These are phyloP conservation scores for Meliscaeva auricollis DNA, from an alignment of 2,888 invertebrate species.

Conservation along the genomic window DNA sequence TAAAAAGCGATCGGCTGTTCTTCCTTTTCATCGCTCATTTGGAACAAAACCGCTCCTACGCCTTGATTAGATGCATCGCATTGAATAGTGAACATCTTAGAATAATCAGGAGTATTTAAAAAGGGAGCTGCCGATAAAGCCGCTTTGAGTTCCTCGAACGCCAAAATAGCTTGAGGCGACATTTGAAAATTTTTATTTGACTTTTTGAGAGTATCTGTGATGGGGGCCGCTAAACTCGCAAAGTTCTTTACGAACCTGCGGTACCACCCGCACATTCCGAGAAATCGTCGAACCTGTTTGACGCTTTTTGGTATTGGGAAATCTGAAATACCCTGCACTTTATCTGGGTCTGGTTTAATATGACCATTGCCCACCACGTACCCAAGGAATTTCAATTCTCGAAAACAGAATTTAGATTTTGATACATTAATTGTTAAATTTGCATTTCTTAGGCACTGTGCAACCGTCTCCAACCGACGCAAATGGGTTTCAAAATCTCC, in stretches of 20 bases:
- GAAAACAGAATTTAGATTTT: slow-evolving; percentile 53
- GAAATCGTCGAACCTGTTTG: slow-evolving; percentile 76
- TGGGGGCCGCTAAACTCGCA: slow-evolving; percentile 38
- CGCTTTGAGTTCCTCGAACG: slow-evolving; percentile 36
- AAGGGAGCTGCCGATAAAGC: slow-evolving; percentile 43
- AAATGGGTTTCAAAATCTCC: slow-evolving; percentile 53
- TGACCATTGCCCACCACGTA: slow-evolving; percentile 49
- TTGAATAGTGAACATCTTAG: slow-evolving; percentile 22
- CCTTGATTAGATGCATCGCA: no score
- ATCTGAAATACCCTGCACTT: slow-evolving; percentile 23
- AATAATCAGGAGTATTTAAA: slow-evolving; percentile 48
- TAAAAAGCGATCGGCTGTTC: slow-evolving; percentile 58
- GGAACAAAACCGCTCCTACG: no score
- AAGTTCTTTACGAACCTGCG: slow-evolving; percentile 35
- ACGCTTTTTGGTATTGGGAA: slow-evolving; percentile 28
- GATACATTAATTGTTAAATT: slow-evolving; percentile 57
- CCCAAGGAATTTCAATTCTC: slow-evolving; percentile 37
- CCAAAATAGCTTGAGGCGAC: slow-evolving; percentile 1
- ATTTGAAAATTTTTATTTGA: neutral
- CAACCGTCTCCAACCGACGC: slow-evolving; percentile 43
- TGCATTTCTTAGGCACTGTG: slow-evolving; percentile 33
- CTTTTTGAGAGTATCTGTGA: slow-evolving; percentile 43
- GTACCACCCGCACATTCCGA: slow-evolving; percentile 74
- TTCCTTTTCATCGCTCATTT: neutral
- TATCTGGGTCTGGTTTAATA: slow-evolving; percentile 44